phyloP scores from a whole-genome alignment of 2,888 invertebrate genomes.

The Lacanobia oleracea region DNA sequence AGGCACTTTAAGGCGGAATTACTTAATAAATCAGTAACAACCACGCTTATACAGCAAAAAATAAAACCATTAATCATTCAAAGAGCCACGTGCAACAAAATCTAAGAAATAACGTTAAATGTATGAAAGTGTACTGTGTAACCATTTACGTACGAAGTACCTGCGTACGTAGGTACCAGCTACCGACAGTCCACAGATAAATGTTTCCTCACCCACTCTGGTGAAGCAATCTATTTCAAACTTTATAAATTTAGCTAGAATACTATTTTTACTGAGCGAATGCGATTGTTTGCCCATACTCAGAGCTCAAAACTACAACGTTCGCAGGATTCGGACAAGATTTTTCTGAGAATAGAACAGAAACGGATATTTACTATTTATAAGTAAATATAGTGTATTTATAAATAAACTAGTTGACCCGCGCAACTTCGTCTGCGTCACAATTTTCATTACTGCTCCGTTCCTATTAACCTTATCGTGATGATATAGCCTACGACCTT shows the following conservation, averaged over 20 bases:
- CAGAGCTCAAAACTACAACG: neutral
- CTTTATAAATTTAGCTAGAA: slow-evolving; percentile 27
- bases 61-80: slow-evolving; percentile 10
- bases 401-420: no score
- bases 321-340: neutral
- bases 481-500: no score
- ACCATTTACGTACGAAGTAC: slow-evolving; percentile 36
- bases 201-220: slow-evolving; percentile 30
- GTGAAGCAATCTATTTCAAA: slow-evolving; percentile 26
- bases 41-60: neutral
- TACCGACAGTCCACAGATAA: slow-evolving; percentile 17
- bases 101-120: slow-evolving; percentile 12
- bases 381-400: no score
- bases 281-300: neutral
- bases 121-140: slow-evolving; percentile 29
- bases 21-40: slow-evolving; percentile 1
- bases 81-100: neutral
- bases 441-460: no score
- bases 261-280: slow-evolving; percentile 5
- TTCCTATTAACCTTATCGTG: no score
- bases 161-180: slow-evolving; percentile 3
- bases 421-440: no score
- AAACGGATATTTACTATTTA: neutral
- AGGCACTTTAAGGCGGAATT: no score
- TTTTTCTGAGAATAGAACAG: neutral